Conservation (phyloP, 2,113 vertebrate genomes). For the Neogobius melanostomus region DNA sequence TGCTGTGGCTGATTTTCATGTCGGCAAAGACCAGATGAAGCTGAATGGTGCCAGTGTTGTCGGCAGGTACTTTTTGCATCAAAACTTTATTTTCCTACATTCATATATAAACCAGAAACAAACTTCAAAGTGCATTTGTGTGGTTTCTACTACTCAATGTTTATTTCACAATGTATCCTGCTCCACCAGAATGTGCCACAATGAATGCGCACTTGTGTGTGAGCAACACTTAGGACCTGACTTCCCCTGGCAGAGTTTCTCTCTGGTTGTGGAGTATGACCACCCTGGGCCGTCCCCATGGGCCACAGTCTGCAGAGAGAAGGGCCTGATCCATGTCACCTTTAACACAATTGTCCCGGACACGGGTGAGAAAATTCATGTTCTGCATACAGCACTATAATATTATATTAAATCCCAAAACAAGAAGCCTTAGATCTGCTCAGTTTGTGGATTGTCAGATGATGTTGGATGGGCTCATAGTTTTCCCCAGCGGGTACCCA, state of each 20-base stretch:
- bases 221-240: slow-evolving; percentile 82
- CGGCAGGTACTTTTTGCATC: slow-evolving; percentile 58
- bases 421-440: too few relatives aligned
- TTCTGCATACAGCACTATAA: neutral
- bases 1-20: slow-evolving; percentile 45
- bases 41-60: slow-evolving; percentile 61
- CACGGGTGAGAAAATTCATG: slow-evolving; percentile 36
- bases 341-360: slow-evolving; percentile 78
- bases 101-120: too few relatives aligned
- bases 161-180: slow-evolving; percentile 16
- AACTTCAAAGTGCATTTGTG: too few relatives aligned
- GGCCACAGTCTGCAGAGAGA: slow-evolving; percentile 78
- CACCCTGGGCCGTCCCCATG: slow-evolving; percentile 81
- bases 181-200: slow-evolving; percentile 66
- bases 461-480: too few relatives aligned
- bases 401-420: too few relatives aligned
- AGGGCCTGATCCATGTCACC: slow-evolving; percentile 76
- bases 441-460: too few relatives aligned
- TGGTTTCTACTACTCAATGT: neutral
- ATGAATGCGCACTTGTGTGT: slow-evolving; percentile 78
- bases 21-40: slow-evolving; percentile 46
- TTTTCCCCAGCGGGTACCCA: too few relatives aligned
- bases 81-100: neutral
- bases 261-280: slow-evolving; percentile 87
- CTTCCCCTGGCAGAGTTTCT: slow-evolving; percentile 90